Evolutionary conservation across 2,888 invertebrate species (phyloP).

Genomic region (Teinopalpus imperialis): DNA sequence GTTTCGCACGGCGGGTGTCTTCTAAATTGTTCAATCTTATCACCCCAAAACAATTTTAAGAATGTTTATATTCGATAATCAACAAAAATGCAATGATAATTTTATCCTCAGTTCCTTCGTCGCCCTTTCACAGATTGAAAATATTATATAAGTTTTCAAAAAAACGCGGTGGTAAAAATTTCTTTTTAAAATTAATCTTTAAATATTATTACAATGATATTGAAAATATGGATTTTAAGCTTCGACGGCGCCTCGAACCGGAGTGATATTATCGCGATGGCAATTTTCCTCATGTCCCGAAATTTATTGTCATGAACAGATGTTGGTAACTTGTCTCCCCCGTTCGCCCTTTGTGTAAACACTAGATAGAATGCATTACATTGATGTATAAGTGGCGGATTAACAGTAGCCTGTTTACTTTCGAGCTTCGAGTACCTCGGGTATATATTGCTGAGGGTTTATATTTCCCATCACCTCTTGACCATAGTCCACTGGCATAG

Average conservation of each 20-base stretch:
- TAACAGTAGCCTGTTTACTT: conserved; percentile 12
- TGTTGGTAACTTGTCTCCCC: conserved; percentile 35
- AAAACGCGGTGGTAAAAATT: too few species aligned
- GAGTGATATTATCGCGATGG: conserved; percentile 19
- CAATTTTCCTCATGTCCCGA: conserved; percentile 33
- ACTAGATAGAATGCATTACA: conserved; percentile 6
- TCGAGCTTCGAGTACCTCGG: too few species aligned
- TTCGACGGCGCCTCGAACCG: neutral
- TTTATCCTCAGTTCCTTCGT: too few species aligned
- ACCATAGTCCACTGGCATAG: too few species aligned
- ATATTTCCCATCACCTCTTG: too few species aligned
- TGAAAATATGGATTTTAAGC: neutral
- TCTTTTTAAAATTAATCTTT: too few species aligned
- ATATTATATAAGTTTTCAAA: too few species aligned
- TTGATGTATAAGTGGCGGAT: too few species aligned
- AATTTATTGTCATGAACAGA: conserved; percentile 39
- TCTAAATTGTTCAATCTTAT: conserved; percentile 12
- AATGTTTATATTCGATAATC: neutral
- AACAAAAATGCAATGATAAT: neutral
- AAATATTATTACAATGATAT: too few species aligned
- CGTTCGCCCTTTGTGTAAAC: conserved; percentile 19
- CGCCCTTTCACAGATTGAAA: too few species aligned
- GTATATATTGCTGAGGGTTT: too few species aligned
- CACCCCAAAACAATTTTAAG: neutral
- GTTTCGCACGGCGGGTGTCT: conserved; percentile 2